Evolutionary conservation across 53 echinoderm and acorn worm genomes (phyloP), one percentile per base, ranked within the genome.

Genomic region (Holothuria leucospilota): DNA sequence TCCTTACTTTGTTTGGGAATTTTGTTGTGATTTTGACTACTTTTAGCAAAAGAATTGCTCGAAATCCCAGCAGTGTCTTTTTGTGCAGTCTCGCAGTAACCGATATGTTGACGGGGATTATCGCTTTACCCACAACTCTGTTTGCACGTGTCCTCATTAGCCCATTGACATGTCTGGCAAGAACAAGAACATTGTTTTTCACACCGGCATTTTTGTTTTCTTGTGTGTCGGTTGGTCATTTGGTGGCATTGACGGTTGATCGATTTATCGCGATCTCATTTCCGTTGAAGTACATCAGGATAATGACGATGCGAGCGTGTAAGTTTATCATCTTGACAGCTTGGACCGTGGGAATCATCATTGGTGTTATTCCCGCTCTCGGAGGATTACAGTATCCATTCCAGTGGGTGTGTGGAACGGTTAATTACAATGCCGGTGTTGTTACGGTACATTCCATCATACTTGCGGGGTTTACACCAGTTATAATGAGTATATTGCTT

Each of bases 361-460:
- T 62, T 16, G 82, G 82, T 29, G 34, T 62, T 4, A 34, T 61
- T 2, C 82, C 82, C 10, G 26, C 41, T 13, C 59, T 63, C 18
- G 63, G 82, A 7, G 27, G n/a, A 12, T 21, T 60, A 8, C 20
- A 29, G 34, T 12, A 77, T 23, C 63, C 82, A 38, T 20, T 60
- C 61, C 82, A 62, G 29, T 81, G 82, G 82, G 82, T 81, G 8
- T 81, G 82, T 62, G 82, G 82, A 11, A 62, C 63, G 29, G 60
- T 29, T 20, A 62, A 81, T 42, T 81, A 81, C 39, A 5, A 81
- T 34, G 61, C 82, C 18, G 62, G 20, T 18, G 28, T 62, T 24
- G 63, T 81, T 14, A 38, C 62, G 23, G 63, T 60, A 18, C 63
- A 62, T 62, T 59, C 82, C 3, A 20, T 81, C 12, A 27, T 40